Percentiles rank a stretch among this genome's conserved stretches.
Evolutionary conservation across 2,888 invertebrate genomes (phyloP).

Genomic region (Homarus gammarus): DNA sequence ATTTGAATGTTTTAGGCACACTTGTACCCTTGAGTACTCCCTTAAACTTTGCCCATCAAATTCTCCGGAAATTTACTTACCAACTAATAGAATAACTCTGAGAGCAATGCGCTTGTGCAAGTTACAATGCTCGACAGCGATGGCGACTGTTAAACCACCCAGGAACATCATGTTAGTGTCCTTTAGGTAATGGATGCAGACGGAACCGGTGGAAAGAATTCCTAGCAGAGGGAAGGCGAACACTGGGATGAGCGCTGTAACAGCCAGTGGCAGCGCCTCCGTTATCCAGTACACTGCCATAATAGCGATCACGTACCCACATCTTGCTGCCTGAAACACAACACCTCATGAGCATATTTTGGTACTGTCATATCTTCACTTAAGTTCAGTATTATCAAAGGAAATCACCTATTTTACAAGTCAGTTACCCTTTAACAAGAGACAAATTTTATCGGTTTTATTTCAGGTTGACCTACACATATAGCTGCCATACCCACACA

Average conservation of each 20-base stretch:
- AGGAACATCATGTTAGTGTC: constrained; percentile 92
- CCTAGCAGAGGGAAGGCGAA: constrained; percentile 88
- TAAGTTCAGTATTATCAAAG: no score
- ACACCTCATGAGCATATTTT: no score
- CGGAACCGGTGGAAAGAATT: constrained; percentile 59
- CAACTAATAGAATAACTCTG: constrained; percentile 85
- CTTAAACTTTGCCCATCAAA: no score
- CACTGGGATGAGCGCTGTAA: constrained; percentile 91
- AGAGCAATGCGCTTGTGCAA: constrained; percentile 92
- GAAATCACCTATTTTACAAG: no score
- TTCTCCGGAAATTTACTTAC: no score
- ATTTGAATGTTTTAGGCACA: no score
- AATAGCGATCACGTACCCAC: constrained; percentile 88
- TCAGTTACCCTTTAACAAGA: no score
- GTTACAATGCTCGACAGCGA: constrained; percentile 93
- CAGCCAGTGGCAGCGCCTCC: constrained; percentile 89
- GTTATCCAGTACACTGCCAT: constrained; percentile 93
- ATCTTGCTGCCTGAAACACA: constrained; percentile 80
- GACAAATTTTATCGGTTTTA: no score
- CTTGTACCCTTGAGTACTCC: no score
- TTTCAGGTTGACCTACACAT: no score
- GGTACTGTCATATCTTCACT: no score
- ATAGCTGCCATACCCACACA: no score
- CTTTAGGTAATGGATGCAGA: constrained; percentile 84
- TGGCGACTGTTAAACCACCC: constrained; percentile 93